These are phyloP conservation scores for Bagarius yarrelli DNA, from an alignment of 2,113 vertebrate genomes.

Conservation along the genomic window DNA sequence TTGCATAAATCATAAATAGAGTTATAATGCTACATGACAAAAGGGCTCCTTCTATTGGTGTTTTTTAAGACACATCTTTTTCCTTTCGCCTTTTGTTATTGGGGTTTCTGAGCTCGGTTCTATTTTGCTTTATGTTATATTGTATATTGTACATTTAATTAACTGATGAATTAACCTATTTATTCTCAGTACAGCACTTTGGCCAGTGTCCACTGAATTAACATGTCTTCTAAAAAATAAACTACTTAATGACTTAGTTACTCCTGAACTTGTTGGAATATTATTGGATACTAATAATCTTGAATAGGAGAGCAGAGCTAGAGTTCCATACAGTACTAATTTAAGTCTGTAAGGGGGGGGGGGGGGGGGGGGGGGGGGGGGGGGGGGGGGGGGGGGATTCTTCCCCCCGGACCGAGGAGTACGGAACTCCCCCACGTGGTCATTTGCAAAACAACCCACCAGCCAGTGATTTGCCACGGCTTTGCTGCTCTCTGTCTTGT, in stretches of 20 bases:
- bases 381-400: conserved; percentile 14
- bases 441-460: conserved; percentile 73
- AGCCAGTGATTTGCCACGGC: conserved; percentile 65
- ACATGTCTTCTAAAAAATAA: no score
- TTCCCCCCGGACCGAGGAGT: conserved; percentile 62
- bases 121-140: no score
- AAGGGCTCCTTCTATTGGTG: no score
- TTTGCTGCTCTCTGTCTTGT: conserved; percentile 58
- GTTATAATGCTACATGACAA: no score
- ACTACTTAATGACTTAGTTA: neutral
- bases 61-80: no score
- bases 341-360: conserved; percentile 33
- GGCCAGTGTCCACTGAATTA: no score
- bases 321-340: conserved; percentile 50
- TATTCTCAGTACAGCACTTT: no score
- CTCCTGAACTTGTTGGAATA: conserved; percentile 41
- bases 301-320: conserved; percentile 36
- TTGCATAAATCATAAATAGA: conserved; percentile 24
- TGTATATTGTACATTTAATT: no score
- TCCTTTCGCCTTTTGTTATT: no score
- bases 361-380: conserved; percentile 16
- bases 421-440: conserved; percentile 82
- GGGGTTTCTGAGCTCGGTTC: no score
- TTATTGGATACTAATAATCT: conserved; percentile 50
- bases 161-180: no score